phyloP scores from a whole-genome alignment of 2,888 invertebrate genomes.

The Idaea biselata region DNA sequence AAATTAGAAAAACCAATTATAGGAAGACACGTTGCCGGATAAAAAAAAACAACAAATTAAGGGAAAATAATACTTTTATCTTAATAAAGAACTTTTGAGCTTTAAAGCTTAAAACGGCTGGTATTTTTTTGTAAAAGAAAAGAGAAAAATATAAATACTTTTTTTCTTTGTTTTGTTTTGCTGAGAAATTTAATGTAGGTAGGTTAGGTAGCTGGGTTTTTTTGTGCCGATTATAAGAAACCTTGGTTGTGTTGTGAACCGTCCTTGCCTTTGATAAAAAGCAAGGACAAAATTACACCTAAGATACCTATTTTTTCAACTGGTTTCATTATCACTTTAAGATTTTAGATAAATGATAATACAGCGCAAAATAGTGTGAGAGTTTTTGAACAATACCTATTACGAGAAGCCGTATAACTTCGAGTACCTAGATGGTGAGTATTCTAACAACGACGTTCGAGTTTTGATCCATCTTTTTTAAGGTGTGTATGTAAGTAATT shows the following conservation, averaged over 20 bases:
- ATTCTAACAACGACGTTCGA: too few species aligned
- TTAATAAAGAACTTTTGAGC: not conserved
- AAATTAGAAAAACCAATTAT: constrained; percentile 33
- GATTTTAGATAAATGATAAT: too few species aligned
- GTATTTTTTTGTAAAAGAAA: not conserved
- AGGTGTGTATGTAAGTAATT: too few species aligned
- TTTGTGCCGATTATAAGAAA: not conserved
- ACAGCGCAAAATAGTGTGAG: too few species aligned
- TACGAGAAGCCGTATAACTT: too few species aligned
- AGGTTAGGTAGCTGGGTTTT: not conserved
- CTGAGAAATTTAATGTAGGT: not conserved
- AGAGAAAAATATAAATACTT: not conserved
- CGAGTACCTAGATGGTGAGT: too few species aligned
- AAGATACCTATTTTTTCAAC: not conserved
- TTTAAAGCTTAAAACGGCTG: not conserved
- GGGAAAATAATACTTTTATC: constrained; percentile 1
- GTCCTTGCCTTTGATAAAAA: not conserved
- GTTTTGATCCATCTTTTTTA: too few species aligned
- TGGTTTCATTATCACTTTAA: not conserved
- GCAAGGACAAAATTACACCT: not conserved
- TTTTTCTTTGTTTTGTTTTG: not conserved
- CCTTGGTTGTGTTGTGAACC: not conserved
- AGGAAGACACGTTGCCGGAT: constrained; percentile 25
- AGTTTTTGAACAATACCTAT: too few species aligned
- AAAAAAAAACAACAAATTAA: constrained; percentile 28